Conservation (phyloP, 2,888 invertebrate species). For the Caprella mutica region DNA sequence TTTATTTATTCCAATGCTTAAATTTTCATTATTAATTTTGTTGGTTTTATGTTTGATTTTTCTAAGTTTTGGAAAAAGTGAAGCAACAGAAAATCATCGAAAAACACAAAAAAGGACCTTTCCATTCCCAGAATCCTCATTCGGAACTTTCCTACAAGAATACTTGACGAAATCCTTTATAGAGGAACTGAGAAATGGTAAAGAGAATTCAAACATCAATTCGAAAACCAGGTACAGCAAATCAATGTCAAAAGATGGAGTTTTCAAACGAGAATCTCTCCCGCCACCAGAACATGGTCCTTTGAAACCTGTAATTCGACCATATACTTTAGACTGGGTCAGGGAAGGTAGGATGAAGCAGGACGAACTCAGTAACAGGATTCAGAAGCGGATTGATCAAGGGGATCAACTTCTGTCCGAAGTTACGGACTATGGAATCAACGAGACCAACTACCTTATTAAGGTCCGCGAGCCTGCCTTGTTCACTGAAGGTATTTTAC, state of each 20-base stretch:
- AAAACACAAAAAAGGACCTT: background rate
- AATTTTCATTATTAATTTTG: background rate
- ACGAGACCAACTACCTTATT: conserved; percentile 55
- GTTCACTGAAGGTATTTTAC: conserved; percentile 53
- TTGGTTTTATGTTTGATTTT: background rate
- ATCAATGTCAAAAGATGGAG: background rate
- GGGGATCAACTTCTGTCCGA: conserved; percentile 20
- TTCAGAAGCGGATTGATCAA: conserved; percentile 21
- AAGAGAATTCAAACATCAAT: no score
- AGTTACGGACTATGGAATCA: conserved; percentile 51
- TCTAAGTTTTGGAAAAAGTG: background rate
- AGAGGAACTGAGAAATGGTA: no score
- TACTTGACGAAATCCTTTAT: no score
- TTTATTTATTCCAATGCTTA: conserved; percentile 1
- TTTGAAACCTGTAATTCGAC: background rate
- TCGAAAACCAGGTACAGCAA: no score
- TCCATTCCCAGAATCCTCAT: no score
- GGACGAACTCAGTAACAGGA: conserved; percentile 3
- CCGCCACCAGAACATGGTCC: background rate
- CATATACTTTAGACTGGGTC: conserved; percentile 24
- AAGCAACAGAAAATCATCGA: background rate
- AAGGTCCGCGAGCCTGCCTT: conserved; percentile 49
- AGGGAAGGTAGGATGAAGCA: conserved; percentile 10
- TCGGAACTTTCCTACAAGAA: no score
- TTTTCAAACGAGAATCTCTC: no score